phyloP scores from a whole-genome alignment of 2,888 invertebrate genomes.

The Meiosimyza decipiens region DNA sequence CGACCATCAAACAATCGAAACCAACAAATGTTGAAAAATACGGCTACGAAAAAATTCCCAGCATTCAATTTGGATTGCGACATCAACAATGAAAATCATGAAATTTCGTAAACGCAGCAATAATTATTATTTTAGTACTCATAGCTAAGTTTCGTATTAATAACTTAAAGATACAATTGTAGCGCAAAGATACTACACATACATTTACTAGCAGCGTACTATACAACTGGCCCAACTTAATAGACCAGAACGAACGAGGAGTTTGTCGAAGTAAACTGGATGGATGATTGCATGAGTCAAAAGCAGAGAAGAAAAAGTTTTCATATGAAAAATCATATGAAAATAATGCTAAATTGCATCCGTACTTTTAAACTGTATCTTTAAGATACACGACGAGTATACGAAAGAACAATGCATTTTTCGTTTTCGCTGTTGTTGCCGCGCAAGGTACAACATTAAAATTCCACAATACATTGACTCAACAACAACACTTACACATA shows the following conservation, averaged over 20 bases:
- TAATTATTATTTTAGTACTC: constrained; percentile 11
- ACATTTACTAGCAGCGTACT: too few species aligned
- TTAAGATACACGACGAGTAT: constrained; percentile 15
- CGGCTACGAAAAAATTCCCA: background rate
- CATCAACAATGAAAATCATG: constrained; percentile 6
- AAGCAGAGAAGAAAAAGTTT: constrained; percentile 2
- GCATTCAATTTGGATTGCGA: constrained; percentile 23
- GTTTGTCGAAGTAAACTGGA: constrained; percentile 11
- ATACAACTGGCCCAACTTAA: constrained; percentile 16
- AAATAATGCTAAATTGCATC: background rate
- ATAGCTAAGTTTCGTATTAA: constrained; percentile 6
- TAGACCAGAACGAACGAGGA: constrained; percentile 36
- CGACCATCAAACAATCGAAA: constrained; percentile 3
- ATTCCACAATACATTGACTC: constrained; percentile 26
- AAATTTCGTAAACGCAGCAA: constrained; percentile 22
- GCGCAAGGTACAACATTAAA: constrained; percentile 22
- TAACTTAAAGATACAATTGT: constrained; percentile 11
- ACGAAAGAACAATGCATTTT: constrained; percentile 20
- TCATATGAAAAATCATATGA: background rate
- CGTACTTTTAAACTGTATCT: constrained; percentile 23
- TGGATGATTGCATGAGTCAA: constrained; percentile 47
- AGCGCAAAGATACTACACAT: background rate
- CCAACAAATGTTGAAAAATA: constrained; percentile 1
- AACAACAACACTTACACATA: background rate
- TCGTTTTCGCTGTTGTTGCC: background rate